These are phyloP conservation scores for Amphiduros pacificus DNA, from an alignment of 2,888 invertebrate species.

Conservation along the genomic window DNA sequence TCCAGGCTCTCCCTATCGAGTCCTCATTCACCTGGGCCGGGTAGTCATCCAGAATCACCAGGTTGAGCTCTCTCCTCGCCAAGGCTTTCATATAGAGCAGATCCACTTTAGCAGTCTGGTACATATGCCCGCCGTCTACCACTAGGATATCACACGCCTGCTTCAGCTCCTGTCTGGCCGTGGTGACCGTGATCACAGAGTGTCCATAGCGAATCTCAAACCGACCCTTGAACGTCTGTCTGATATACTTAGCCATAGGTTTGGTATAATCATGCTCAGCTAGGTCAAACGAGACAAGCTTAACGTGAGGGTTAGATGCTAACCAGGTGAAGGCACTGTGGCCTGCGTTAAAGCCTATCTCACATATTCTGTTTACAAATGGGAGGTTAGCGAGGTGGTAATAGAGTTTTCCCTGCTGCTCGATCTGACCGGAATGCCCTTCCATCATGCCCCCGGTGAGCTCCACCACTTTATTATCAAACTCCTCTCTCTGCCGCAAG, in stretches of 20 bases:
- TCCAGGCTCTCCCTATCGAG: not conserved
- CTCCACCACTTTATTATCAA: no score
- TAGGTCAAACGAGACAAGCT: slow-evolving; percentile 25
- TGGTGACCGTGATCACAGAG: slow-evolving; percentile 20
- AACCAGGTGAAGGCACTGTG: slow-evolving; percentile 8
- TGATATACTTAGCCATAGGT: slow-evolving; percentile 21
- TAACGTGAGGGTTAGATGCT: not conserved
- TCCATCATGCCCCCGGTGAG: not conserved
- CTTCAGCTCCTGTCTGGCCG: not conserved
- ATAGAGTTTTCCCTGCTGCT: not conserved
- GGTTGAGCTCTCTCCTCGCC: not conserved
- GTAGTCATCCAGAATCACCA: slow-evolving; percentile 3
- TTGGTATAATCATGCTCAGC: slow-evolving; percentile 18
- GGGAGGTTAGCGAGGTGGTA: not conserved
- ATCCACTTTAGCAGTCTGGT: slow-evolving; percentile 17
- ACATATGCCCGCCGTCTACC: slow-evolving; percentile 29
- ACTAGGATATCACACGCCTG: slow-evolving; percentile 24
- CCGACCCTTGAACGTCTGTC: slow-evolving; percentile 14
- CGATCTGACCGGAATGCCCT: slow-evolving; percentile 6
- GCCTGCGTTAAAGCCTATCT: slow-evolving; percentile 7
- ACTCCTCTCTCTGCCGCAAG: no score
- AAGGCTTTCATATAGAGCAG: slow-evolving; percentile 2
- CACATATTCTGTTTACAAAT: slow-evolving; percentile 1
- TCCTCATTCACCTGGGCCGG: not conserved
- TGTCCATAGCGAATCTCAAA: slow-evolving; percentile 21